phyloP scores from a whole-genome alignment of 2,113 vertebrate species.

The Oxygymnocypris stewartii region DNA sequence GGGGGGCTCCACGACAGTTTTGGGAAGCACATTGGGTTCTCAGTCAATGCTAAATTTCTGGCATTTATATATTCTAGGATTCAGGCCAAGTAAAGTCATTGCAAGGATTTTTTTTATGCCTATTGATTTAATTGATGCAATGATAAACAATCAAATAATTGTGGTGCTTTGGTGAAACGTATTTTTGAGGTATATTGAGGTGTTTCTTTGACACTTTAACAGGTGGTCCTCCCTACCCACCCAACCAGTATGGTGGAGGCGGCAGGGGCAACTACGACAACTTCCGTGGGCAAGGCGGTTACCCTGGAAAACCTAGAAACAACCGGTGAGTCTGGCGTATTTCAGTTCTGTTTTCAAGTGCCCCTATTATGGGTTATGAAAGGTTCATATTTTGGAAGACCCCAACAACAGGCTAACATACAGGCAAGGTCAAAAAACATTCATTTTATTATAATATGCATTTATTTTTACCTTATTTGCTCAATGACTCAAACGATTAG shows the following conservation, averaged over 20 bases:
- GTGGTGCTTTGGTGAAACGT: not conserved
- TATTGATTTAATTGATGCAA: not conserved
- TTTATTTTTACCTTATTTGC: too few species aligned
- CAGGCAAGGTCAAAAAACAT: too few species aligned
- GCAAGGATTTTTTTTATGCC: too few species aligned
- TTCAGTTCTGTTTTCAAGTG: not conserved
- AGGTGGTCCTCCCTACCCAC: conserved; percentile 85
- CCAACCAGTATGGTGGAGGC: conserved; percentile 82
- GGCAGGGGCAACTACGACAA: conserved; percentile 88
- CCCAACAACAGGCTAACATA: too few species aligned
- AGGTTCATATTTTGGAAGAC: too few species aligned
- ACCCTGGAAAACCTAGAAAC: conserved; percentile 88
- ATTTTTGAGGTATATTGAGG: not conserved
- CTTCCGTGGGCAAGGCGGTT: conserved; percentile 87
- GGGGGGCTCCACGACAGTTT: too few species aligned
- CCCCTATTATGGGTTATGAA: too few species aligned
- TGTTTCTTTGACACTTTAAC: conserved; percentile 28
- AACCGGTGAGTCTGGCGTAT: conserved; percentile 76
- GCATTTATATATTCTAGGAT: too few species aligned
- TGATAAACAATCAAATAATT: not conserved
- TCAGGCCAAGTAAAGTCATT: too few species aligned
- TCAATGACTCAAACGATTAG: too few species aligned
- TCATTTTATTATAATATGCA: too few species aligned
- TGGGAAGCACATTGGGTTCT: not conserved
- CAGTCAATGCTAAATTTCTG: too few species aligned